Base-by-base conservation (phyloP, 2,113 vertebrate species). In the Microcebus jonahi region DNA sequence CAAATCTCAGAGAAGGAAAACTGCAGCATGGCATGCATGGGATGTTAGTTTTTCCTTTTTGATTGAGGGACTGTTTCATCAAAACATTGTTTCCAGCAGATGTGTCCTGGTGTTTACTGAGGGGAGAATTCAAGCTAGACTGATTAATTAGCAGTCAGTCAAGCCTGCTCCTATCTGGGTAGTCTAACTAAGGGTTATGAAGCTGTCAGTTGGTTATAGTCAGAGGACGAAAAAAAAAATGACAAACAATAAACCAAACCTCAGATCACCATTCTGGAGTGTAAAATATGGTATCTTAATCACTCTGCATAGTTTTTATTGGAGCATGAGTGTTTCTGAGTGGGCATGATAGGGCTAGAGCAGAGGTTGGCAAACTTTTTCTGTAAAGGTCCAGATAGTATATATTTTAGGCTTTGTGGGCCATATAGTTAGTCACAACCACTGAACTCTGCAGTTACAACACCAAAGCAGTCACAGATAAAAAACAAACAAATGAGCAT, bases 51-150 rank as follows among this genome's bases (percentile, higher is more conserved):
- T 94, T 97, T 93, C 89, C 81, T 86, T 94, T 97, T 84, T 84
- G 91, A 91, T 76, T 45, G 89, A 97, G 39, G 65, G 90, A 81
- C 71, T 94, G 61, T 92, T 96, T 96, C 91, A 93, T 92, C 93
- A 84, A 96, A 97, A 96, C 65, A 63, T 71, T 61, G 82, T 76
- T 90, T 96, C 90, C 91, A 91, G 94, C 91, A 97, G 91, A 96
- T 96, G 96, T 93, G 83, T 67, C 39, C 88, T 91, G 63, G 77
- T 96, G 86, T 96, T 96, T 94, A 90, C 59, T 55, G 75, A 97
- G 93, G 55, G 39, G 75, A 93, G 82, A 93, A 87, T 63, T 83
- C 85, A 89, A 96, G 79, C 68, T 92, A 95, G 90, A 89, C 86
- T 85, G 88, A 86, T 91, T 96, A 88, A 96, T 97, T 97, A 95